Percentiles rank a stretch among this genome's conserved stretches.
Evolutionary conservation across 2,113 vertebrate genomes (phyloP).

Genomic region (Oryzias celebensis): DNA sequence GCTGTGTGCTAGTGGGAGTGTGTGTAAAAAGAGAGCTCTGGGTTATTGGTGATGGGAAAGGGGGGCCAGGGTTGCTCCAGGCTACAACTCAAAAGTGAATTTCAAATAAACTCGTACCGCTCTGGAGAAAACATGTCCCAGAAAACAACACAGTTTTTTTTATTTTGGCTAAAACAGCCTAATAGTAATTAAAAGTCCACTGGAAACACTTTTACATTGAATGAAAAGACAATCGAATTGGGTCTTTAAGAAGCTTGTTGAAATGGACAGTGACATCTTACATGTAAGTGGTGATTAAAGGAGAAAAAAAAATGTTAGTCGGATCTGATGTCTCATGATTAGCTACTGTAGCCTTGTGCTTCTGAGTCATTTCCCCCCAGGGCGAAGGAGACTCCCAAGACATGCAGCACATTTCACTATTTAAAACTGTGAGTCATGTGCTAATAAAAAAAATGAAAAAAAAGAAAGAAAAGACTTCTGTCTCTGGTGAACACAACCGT

Average conservation of each 20-base stretch:
- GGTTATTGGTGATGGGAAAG: no score
- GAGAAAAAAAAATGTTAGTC: constrained; percentile 28
- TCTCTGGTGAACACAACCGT: constrained; percentile 18
- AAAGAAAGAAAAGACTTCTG: constrained; percentile 19
- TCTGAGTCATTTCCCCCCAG: constrained; percentile 60
- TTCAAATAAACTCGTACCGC: no score
- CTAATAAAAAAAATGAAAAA: constrained; percentile 25
- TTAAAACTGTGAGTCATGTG: constrained; percentile 62
- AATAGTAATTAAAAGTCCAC: no score
- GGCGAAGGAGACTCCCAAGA: constrained; percentile 52
- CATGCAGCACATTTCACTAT: constrained; percentile 40
- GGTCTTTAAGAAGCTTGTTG: no score
- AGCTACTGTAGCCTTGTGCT: constrained; percentile 50
- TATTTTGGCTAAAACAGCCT: no score
- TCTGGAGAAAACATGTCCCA: no score
- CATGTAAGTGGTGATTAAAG: constrained; percentile 24
- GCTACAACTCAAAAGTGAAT: no score
- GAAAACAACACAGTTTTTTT: no score
- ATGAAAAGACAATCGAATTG: no score
- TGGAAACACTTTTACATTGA: no score
- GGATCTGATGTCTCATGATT: constrained; percentile 59
- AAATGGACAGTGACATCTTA: neutral
- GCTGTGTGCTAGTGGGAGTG: no score
- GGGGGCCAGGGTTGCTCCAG: no score
- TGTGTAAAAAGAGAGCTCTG: neutral